These are phyloP conservation scores for Rotaria socialis DNA, from an alignment of 2,888 invertebrate genomes.

Conservation along the genomic window DNA sequence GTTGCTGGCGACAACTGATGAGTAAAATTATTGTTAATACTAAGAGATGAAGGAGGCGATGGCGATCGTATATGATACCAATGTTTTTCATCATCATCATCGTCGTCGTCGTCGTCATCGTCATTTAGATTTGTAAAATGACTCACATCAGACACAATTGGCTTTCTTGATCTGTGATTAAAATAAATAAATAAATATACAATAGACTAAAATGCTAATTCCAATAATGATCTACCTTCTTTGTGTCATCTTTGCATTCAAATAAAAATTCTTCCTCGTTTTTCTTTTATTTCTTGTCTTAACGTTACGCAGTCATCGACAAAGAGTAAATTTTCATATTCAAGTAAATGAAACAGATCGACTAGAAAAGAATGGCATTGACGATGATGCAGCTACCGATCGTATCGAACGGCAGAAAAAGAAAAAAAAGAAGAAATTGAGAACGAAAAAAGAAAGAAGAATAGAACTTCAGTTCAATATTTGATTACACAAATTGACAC, in stretches of 20 bases:
- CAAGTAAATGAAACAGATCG: not conserved
- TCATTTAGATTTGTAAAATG: not conserved
- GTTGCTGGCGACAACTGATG: not conserved
- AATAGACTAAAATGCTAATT: not conserved
- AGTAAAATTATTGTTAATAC: conserved; percentile 6
- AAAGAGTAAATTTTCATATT: conserved; percentile 21
- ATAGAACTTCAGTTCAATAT: conserved; percentile 18
- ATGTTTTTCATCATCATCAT: not conserved
- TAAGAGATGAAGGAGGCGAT: not conserved
- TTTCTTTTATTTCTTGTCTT: not conserved
- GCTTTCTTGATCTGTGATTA: not conserved
- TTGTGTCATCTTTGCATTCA: not conserved
- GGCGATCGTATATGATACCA: not conserved
- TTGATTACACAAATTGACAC: conserved; percentile 25
- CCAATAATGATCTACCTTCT: not conserved
- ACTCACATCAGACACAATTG: not conserved
- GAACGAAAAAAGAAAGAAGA: not conserved
- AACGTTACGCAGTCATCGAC: not conserved
- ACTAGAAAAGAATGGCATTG: conserved; percentile 22
- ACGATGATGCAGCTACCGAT: not conserved
- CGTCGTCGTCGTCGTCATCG: not conserved
- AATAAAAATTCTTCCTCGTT: not conserved
- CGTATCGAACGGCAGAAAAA: not conserved
- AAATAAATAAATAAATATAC: not conserved
- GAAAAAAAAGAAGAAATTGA: not conserved